Base-by-base conservation (phyloP, 2,797 vertebrate genomes). In the Gadopsis bispinosus region DNA sequence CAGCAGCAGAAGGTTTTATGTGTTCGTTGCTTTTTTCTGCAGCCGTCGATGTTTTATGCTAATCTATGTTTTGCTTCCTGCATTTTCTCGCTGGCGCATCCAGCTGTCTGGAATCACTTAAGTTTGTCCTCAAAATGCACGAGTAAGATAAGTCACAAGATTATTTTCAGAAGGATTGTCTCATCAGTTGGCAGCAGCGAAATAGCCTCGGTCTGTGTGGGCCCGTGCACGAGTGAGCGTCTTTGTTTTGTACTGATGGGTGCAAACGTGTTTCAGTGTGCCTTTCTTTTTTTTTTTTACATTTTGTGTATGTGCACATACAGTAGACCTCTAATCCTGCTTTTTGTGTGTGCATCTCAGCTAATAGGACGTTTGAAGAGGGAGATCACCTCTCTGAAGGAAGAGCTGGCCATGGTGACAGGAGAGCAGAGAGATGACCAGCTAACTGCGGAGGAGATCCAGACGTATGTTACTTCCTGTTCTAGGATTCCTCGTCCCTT, bases 351-450 rank as follows among this genome's bases (percentile, higher is more conserved):
- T 81, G 19, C 62, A 12, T 89, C 89, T 68, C 83, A 99, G 98
- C 48, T 97, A 78, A 97, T 98, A 69, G 41, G 87, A 9, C 95
- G 92, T 71, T 91, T 99, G 80, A 96, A 96, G 86, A 97, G 94
- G 75, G 97, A 99, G 87, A 91, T 97, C 83, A 95, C 95, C 83
- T 94, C 93, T 19, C 90, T 99, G 87, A 98, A 95, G 85, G 95
- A 97, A 73, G 97, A 99, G 83, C 93, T 99, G 84, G 89, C 88
- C 2, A 75, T 99, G 83, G 87, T 96, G 80, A 97, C 96, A 0
- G 97, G 97, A 69, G 92, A 96, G 84, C 93, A 90, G 87, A 96
- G 95, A 88, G 93, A 91, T 0, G 95, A 97, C 72, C 92, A 90
- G 2, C 96, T 99, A 66, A 96, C 95, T 45, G 87, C 88, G 60